A percentile compares a stretch with the other conserved stretches of the same genome.
Evolutionary conservation across 64 coral and sea anemone species (phyloP).

Genomic region (Hydrozoanthus tunicans): DNA sequence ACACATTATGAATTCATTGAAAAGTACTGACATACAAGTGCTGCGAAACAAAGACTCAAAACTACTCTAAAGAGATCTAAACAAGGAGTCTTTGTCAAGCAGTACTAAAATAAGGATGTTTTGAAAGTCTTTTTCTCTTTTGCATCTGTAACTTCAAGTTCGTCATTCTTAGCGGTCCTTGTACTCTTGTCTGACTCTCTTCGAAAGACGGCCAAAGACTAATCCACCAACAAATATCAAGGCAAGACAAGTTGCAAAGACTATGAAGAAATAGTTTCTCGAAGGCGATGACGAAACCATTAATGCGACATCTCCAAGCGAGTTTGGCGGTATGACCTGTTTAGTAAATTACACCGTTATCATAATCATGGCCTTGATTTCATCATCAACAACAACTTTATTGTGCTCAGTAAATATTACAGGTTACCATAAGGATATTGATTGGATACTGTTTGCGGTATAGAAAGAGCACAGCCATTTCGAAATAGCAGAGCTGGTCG

Average conservation of each 20-base stretch:
- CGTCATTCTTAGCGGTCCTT: conserved; percentile 65
- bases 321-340: conserved; percentile 49
- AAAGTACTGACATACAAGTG: no score
- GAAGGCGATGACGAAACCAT: conserved; percentile 64
- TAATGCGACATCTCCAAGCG: conserved; percentile 65
- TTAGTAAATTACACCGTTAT: not conserved
- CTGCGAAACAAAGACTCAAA: no score
- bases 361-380: no score
- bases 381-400: no score
- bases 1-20: no score
- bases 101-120: not conserved
- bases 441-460: no score
- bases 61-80: not conserved
- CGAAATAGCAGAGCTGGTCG: no score
- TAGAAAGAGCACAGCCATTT: no score
- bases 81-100: not conserved
- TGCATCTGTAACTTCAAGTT: not conserved
- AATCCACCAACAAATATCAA: conserved; percentile 86
- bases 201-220: conserved; percentile 84
- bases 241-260: conserved; percentile 80
- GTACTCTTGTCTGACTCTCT: conserved; percentile 74
- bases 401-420: no score
- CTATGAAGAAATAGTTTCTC: conserved; percentile 91
- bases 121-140: not conserved
- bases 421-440: no score